A percentile compares a stretch with the other conserved stretches of the same genome.
Conservation (phyloP, 2,113 vertebrate species). For the Noctilio leporinus region DNA sequence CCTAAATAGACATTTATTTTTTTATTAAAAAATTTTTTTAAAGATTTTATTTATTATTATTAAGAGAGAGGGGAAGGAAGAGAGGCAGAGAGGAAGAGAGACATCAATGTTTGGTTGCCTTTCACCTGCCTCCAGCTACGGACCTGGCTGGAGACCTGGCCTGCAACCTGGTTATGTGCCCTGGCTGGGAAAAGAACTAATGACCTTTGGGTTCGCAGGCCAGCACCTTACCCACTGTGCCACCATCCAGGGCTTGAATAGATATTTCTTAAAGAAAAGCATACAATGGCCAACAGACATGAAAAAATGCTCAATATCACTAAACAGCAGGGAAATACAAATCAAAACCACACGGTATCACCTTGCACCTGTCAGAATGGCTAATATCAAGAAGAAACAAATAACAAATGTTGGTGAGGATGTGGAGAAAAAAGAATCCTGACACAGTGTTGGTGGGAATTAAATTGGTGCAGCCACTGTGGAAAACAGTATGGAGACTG, state of each 20-base stretch:
- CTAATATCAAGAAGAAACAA: background rate
- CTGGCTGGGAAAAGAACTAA: too few relatives aligned
- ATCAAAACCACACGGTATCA: background rate
- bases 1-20: background rate
- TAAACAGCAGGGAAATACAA: background rate
- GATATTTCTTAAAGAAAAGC: background rate
- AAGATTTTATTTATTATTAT: too few relatives aligned
- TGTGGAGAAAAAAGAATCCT: background rate
- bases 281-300: background rate
- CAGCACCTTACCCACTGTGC: too few relatives aligned
- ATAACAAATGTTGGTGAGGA: background rate
- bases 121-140: too few relatives aligned
- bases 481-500: background rate
- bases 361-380: background rate
- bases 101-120: too few relatives aligned
- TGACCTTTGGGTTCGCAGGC: too few relatives aligned
- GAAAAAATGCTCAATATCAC: background rate
- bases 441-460: background rate
- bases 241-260: background rate
- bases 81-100: too few relatives aligned
- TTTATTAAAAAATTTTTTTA: too few relatives aligned
- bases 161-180: too few relatives aligned
- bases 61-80: too few relatives aligned
- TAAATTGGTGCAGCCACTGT: background rate
- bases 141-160: too few relatives aligned